Conservation (phyloP, 2,888 invertebrate species). For the Cerastis rubricosa region DNA sequence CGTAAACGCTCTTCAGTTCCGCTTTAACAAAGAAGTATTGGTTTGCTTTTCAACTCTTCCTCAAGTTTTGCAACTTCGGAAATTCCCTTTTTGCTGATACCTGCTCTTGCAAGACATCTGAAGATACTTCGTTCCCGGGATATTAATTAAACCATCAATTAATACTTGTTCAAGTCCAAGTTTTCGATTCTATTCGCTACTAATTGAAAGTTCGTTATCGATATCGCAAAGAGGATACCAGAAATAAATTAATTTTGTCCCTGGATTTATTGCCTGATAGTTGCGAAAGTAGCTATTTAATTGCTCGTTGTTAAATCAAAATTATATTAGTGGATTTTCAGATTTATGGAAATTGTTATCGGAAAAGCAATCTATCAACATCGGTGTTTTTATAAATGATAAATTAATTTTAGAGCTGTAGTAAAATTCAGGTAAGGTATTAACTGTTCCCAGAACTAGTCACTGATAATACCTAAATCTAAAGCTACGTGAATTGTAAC, state of each 20-base stretch:
- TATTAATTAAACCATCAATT: constrained; percentile 56
- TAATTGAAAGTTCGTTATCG: constrained; percentile 54
- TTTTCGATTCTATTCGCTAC: constrained; percentile 39
- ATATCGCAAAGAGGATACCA: constrained; percentile 37
- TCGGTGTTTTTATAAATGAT: neutral
- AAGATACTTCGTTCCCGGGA: constrained; percentile 16
- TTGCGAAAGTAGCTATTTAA: neutral
- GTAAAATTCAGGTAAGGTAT: neutral
- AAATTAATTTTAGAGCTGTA: neutral
- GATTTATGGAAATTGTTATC: neutral
- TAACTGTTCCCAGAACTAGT: neutral
- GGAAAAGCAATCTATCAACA: neutral
- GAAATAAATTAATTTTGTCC: constrained; percentile 33
- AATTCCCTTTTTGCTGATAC: constrained; percentile 19
- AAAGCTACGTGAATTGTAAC: neutral
- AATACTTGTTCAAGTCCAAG: constrained; percentile 31
- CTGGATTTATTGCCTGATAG: constrained; percentile 16
- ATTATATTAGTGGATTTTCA: neutral
- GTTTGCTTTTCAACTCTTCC: neutral
- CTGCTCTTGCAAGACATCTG: constrained; percentile 7
- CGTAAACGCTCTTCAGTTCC: too few relatives aligned
- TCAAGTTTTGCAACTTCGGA: neutral
- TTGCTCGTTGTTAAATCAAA: neutral
- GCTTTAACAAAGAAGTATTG: neutral
- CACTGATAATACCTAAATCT: neutral